Evolutionary conservation across 64 coral and sea anemone species (phyloP), one percentile per base, ranked within the genome.

Genomic region (Trachythela sp.): DNA sequence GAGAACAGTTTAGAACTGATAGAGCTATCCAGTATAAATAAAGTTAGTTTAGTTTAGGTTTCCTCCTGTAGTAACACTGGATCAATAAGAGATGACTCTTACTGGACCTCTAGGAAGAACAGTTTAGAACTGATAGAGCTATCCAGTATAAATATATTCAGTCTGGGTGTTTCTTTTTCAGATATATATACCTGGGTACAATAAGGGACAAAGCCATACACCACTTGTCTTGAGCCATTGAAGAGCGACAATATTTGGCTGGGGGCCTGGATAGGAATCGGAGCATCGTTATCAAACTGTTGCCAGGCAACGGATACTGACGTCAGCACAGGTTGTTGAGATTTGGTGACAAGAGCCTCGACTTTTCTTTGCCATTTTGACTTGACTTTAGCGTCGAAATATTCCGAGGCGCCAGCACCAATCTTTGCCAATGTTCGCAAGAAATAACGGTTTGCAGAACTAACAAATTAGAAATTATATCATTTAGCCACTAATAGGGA

Each of bases 341-440:
- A 89, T 83, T 95, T 99, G n/a, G 54, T 87, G 34, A 99, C 75
- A 77, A 93, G 91, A 24, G 39, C 90, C 27, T 87, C 91, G 2
- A 99, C 93, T 89, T 95, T 99, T 77, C 89, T 48, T 84, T 99
- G 86, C 96, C 96, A 99, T 85, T 99, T 99, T 22, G 96, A 99
- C 29, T 99, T 99, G 48, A 90, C 86, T 36, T 95, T 99, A 18
- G 83, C 72, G 31, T 99, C 94, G 34, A 99, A 99, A 35, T 94
- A 90, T 86, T 99, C 96, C 1, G 87, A 90, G 17, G 89, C 96
- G 35, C 96, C 96, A 83, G 93, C 96, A 22, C 96, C 93, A 29
- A 89, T 77, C 26, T 76, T 92, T 31, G 96, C 89, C 84, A 93
- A 68, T 0, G 91, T 83, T 85, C 96, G 94, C 56, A 99, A 51